phyloP scores from a whole-genome alignment of 2,888 invertebrate species.

The Cheilosia urbana region DNA sequence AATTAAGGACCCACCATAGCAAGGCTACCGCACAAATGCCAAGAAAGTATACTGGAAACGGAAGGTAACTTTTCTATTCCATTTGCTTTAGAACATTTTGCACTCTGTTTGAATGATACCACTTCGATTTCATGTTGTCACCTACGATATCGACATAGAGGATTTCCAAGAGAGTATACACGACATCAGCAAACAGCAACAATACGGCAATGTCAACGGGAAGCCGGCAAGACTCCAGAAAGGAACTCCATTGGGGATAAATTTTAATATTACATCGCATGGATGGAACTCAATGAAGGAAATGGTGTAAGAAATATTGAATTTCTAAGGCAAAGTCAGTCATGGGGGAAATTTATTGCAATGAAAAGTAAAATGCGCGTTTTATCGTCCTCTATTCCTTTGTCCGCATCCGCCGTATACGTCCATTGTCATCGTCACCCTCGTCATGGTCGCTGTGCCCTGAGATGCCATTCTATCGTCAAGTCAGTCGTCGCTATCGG shows the following conservation, averaged over 20 bases:
- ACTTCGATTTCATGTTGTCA: slow-evolving; percentile 61
- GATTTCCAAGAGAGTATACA: slow-evolving; percentile 35
- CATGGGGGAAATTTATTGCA: slow-evolving; percentile 75
- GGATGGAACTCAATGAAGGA: slow-evolving; percentile 78
- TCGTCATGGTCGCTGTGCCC: slow-evolving; percentile 36
- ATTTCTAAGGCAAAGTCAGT: slow-evolving; percentile 75
- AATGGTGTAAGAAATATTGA: slow-evolving; percentile 78
- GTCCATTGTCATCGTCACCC: slow-evolving; percentile 70
- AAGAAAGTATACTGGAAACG: slow-evolving; percentile 23
- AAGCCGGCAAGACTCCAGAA: slow-evolving; percentile 45
- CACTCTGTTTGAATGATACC: slow-evolving; percentile 67
- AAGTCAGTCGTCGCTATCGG: slow-evolving; percentile 10
- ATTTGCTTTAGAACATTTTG: slow-evolving; percentile 68
- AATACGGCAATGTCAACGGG: slow-evolving; percentile 10
- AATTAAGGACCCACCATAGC: slow-evolving; percentile 44
- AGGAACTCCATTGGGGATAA: slow-evolving; percentile 56
- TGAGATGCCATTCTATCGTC: background rate
- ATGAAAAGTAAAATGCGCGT: slow-evolving; percentile 75
- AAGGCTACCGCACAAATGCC: slow-evolving; percentile 13
- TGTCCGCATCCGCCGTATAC: slow-evolving; percentile 67
- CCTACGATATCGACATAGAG: slow-evolving; percentile 28
- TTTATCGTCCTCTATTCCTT: slow-evolving; percentile 71
- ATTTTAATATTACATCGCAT: slow-evolving; percentile 78
- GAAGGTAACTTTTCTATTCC: slow-evolving; percentile 69
- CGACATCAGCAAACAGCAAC: slow-evolving; percentile 45